Percentiles rank a stretch among this genome's conserved stretches.
These are phyloP conservation scores for Crioceris asparagi DNA, from an alignment of 2,888 invertebrate species.

Conservation along the genomic window DNA sequence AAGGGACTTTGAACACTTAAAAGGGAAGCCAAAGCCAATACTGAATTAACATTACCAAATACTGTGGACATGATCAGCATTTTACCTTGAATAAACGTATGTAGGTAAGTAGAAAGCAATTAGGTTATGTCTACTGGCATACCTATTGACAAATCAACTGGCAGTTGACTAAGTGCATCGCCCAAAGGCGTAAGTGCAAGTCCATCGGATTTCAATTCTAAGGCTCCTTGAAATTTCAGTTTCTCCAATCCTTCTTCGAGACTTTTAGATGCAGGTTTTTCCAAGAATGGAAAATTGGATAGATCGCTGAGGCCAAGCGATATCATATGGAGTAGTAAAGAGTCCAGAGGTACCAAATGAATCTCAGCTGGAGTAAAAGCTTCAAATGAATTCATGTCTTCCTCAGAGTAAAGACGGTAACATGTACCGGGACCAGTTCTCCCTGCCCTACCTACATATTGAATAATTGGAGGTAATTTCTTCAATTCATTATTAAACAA, in stretches of 20 bases:
- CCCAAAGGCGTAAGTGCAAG: constrained; percentile 68
- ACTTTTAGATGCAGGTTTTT: constrained; percentile 74
- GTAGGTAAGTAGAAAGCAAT: neutral
- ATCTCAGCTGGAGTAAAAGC: constrained; percentile 88
- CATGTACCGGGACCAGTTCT: constrained; percentile 92
- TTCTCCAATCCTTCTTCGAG: constrained; percentile 79
- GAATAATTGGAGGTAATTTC: no score
- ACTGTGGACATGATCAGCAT: constrained; percentile 88
- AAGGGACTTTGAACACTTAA: constrained; percentile 90
- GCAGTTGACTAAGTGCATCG: constrained; percentile 74
- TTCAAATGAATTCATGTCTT: constrained; percentile 68
- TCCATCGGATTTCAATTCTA: constrained; percentile 61
- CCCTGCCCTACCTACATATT: constrained; percentile 70
- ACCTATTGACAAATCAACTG: constrained; percentile 89
- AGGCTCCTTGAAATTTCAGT: constrained; percentile 73
- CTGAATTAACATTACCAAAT: constrained; percentile 78
- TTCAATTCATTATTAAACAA: no score
- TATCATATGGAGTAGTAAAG: constrained; percentile 83
- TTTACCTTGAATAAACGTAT: constrained; percentile 53
- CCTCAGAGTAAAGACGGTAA: constrained; percentile 78
- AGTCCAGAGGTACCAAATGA: constrained; percentile 86
- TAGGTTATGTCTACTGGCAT: constrained; percentile 31
- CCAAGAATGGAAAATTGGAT: constrained; percentile 87
- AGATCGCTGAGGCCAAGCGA: constrained; percentile 88
- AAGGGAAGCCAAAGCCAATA: constrained; percentile 81